Evolutionary conservation across 1,140 invertebrate genomes (phyloP), one percentile per base, ranked within the genome.

Genomic region (Leucophenga varia): DNA sequence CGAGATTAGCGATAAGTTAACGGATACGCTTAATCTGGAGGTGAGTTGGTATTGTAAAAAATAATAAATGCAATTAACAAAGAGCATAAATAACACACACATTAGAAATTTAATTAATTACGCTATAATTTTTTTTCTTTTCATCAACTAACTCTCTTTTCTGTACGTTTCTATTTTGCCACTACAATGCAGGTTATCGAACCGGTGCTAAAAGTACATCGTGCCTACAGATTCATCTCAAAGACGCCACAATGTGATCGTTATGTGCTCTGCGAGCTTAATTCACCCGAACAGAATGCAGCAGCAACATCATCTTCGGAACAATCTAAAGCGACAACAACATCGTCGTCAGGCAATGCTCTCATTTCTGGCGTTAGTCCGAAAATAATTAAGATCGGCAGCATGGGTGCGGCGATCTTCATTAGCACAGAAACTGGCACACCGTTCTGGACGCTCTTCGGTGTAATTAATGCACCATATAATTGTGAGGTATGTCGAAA

Each of bases 1-100:
- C 63, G 84, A 86, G 52, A 75, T 91, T 1, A 87, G 86, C n/a
- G 82, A 86, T 60, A 84, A 84, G 67, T 60, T 91, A 17, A 87
- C 86, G 14, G 86, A 91, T 50, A 85, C 85, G 1, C 80, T 91
- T 14, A 90, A 90, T 74, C 76, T 88, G 56, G 88, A 90, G 72
- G 73, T 75, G 57, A 57, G 53, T 41, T 37, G 12, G 22, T 34
- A 37, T 40, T 25, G 9, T 42, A 22, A 40, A 39, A 31, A 25
- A 19, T 41, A 39, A 30, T 22, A 44, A 42, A 20, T n/a, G 28
- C 42, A 44, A 42, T 37, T 28, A 44, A 30, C 47, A 47, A 46
- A 43, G 18, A 42, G 20, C 3, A 39, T 17, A 43, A 20, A 44
- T 48, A 41, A 25, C 38, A 49, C 43, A n/a, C n/a, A n/a, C n/a